phyloP scores from a whole-genome alignment of 2,113 vertebrate species.

The Pimephales promelas region DNA sequence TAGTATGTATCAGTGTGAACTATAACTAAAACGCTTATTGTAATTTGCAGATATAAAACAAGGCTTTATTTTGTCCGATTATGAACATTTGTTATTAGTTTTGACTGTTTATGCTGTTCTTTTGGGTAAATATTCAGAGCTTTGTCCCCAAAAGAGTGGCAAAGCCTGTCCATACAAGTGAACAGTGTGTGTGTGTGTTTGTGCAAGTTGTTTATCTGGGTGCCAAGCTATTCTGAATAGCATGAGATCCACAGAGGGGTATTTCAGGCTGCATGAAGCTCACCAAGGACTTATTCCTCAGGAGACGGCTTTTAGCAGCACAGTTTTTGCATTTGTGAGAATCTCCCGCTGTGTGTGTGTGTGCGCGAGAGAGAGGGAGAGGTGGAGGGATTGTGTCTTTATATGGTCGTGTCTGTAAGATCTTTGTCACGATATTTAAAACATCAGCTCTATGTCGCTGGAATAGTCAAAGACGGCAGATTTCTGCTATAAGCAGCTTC shows the following conservation, averaged over 20 bases:
- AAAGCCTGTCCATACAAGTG: neutral
- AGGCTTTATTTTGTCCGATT: neutral
- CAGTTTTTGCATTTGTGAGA: conserved; percentile 32
- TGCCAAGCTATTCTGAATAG: conserved; percentile 35
- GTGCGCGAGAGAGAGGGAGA: neutral
- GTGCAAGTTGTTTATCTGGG: conserved; percentile 21
- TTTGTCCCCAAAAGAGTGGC: neutral
- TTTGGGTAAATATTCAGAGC: neutral
- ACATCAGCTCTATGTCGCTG: conserved; percentile 15
- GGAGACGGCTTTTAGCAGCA: conserved; percentile 32
- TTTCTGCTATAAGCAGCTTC: neutral
- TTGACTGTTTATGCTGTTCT: neutral
- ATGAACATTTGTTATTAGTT: neutral
- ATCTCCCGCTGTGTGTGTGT: conserved; percentile 7
- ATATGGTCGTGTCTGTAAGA: conserved; percentile 34
- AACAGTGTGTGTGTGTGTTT: conserved; percentile 6
- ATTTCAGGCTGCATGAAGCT: conserved; percentile 29
- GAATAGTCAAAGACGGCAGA: neutral
- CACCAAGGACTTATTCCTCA: conserved; percentile 18
- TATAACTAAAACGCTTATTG: no score
- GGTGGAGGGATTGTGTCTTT: conserved; percentile 37
- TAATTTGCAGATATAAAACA: neutral
- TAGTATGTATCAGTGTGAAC: neutral
- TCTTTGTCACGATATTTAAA: conserved; percentile 12
- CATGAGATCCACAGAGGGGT: conserved; percentile 36